Evolutionary conservation across 1,140 invertebrate genomes (phyloP), one percentile per base, ranked within the genome.

Genomic region (Parasteatoda tepidariorum): DNA sequence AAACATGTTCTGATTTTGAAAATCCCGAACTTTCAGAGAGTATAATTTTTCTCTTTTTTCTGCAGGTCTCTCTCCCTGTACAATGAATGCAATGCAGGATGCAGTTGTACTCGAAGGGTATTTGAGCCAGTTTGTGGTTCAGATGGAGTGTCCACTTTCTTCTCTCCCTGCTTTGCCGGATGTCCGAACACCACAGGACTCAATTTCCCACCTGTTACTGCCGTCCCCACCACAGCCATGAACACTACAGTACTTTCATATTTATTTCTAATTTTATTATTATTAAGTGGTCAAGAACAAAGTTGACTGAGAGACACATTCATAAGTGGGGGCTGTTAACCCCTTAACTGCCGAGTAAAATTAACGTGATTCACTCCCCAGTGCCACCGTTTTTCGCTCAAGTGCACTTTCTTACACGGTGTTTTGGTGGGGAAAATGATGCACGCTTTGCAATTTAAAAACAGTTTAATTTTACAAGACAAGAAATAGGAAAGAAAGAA

Each of bases 111-210:
- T 22, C 91, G 91, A 33, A 90, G 90, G 71, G 89, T 91, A 82
- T 94, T 94, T 85, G 89, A 91, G 67, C 94, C 94, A 1, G 90
- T 94, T 15, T 94, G 93, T 86, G 90, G 92, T 11, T 88, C 88
- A 55, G 90, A 90, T 84, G 89, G 90, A 6, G 55, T 34, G 0
- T 86, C 88, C 9, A 93, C 92, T 0, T 94, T 92, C 88, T 94
- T 93, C 86, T 93, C 92, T 11, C 91, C 93, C 9, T 94, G 94
- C 87, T 92, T 92, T 84, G 93, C 93, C 34, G 93, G 93, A 18
- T 94, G 94, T 86, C 84, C 73, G 2, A 79, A 76, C n/a, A 59
- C 41, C 2, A 85, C 67, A 3, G 66, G 66, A 22, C n/a, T 82
- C 3, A 24, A 24, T 0, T 30, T 67, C 30, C 11, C 66, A 11